A percentile compares a stretch with the other conserved stretches of the same genome.
These are phyloP conservation scores for Drosophila bifasciata DNA, from an alignment of 1,140 invertebrate genomes.

Conservation along the genomic window DNA sequence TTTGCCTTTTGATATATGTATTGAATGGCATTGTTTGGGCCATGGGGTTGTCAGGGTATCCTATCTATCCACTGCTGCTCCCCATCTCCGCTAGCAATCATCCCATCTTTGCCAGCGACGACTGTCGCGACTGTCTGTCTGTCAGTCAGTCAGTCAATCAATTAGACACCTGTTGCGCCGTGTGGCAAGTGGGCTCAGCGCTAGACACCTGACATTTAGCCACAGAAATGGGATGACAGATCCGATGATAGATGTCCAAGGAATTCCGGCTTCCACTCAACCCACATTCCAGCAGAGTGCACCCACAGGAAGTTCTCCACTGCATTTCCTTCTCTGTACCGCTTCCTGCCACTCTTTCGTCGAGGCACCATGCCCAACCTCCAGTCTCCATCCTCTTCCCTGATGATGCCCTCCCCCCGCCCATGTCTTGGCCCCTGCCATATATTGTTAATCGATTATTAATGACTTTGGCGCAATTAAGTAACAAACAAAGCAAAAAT, in stretches of 20 bases:
- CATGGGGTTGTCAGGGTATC: slow-evolving; percentile 29
- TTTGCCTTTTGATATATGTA: slow-evolving; percentile 51
- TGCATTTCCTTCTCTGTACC: not conserved
- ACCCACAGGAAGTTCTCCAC: slow-evolving; percentile 17
- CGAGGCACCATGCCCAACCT: too few relatives aligned
- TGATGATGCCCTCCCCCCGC: slow-evolving; percentile 25
- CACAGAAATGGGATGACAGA: slow-evolving; percentile 13
- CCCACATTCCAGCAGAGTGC: too few relatives aligned
- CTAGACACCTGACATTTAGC: slow-evolving; percentile 33
- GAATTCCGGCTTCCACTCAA: not conserved
- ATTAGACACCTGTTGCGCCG: slow-evolving; percentile 62
- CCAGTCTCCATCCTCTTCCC: slow-evolving; percentile 6
- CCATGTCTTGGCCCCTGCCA: not conserved
- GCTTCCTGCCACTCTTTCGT: slow-evolving; percentile 29
- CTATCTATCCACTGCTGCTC: slow-evolving; percentile 19
- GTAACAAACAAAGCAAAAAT: slow-evolving; percentile 71
- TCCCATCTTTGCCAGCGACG: slow-evolving; percentile 23
- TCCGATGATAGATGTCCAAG: slow-evolving; percentile 8
- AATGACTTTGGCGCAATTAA: slow-evolving; percentile 79
- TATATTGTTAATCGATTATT: slow-evolving; percentile 77
- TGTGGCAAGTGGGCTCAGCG: slow-evolving; percentile 31
- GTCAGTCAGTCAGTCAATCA: slow-evolving; percentile 68
- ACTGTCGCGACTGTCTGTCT: slow-evolving; percentile 43
- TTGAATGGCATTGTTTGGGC: slow-evolving; percentile 58
- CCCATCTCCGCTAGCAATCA: slow-evolving; percentile 29